Base-by-base conservation (phyloP, 2,113 vertebrate species). In the Aspidoscelis tigris region DNA sequence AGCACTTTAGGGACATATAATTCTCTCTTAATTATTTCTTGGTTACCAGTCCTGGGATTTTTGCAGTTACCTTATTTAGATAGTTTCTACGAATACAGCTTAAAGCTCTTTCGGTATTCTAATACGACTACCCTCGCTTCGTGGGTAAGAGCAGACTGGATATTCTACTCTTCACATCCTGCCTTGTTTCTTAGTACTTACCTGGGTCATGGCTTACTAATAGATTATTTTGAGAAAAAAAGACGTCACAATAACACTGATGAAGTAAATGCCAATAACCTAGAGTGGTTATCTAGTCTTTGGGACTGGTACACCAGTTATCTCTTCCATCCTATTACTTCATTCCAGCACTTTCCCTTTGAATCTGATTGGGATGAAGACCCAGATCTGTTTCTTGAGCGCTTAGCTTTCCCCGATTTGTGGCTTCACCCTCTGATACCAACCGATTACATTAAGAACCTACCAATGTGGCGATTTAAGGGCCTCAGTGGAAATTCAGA, bases 251-350 rank as follows among this genome's bases (percentile, higher is more conserved):
- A 95, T 85, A 93, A 93, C 87, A 91, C 87, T 0, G 97, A 97
- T 26, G 98, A 98, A 93, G 95, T 98, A 66, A 98, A 97, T 12
- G 97, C 96, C 10, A 99, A 99, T 89, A 99, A 99, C 84, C 92
- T 99, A 65, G 98, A 99, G 89, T 99, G 98, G 98, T 92, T 99
- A 70, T 98, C 97, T 2, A 99, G 98, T 86, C 96, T 99, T 87
- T 99, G 99, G 99, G 99, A 99, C 93, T 99, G 98, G 98, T 99
- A 99, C 91, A 97, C 97, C 10, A 99, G 98, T 93, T 99, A 97
- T 90, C 93, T 99, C 88, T 97, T 99, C 88, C 98, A 98, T 89
- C 99, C 98, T 0, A 99, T 99, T 3, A 95, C 98, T 82, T 98
- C 98, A 21, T 96, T 99, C n/a, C 98, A 99, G 84, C 97, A 97